phyloP scores from a whole-genome alignment of 2,797 vertebrate species.

The Masticophis lateralis region DNA sequence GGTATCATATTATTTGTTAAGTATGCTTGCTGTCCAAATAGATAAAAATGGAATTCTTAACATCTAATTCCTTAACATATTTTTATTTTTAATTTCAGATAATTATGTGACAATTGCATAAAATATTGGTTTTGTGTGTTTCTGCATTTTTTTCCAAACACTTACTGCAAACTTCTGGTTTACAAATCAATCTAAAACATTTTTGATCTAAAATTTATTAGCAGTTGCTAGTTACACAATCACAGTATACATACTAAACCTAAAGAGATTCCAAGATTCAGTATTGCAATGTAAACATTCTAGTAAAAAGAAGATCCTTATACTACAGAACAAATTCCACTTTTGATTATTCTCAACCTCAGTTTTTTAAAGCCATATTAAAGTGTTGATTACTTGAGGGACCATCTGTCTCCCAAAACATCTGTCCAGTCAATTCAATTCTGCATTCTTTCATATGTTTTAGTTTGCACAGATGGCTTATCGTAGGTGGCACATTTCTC shows the following conservation, averaged over 20 bases:
- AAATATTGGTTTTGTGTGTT: not conserved
- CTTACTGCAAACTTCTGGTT: not conserved
- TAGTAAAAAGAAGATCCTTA: not conserved
- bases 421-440: not conserved
- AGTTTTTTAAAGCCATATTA: not conserved
- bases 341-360: not conserved
- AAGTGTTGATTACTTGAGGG: not conserved
- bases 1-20: conserved; percentile 7
- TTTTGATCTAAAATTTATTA: conserved; percentile 8
- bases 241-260: conserved; percentile 21
- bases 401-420: not conserved
- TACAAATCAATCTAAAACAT: conserved; percentile 16
- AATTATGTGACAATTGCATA: not conserved
- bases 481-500: not conserved
- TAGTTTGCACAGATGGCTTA: not conserved
- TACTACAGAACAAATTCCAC: not conserved
- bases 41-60: conserved; percentile 25
- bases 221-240: conserved; percentile 9
- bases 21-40: conserved; percentile 14
- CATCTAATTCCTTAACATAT: not conserved
- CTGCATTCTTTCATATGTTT: not conserved
- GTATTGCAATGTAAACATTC: not conserved
- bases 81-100: not conserved
- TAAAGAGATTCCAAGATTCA: not conserved
- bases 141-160: not conserved